phyloP scores from a whole-genome alignment of 2,113 vertebrate species.

The Physeter macrocephalus region DNA sequence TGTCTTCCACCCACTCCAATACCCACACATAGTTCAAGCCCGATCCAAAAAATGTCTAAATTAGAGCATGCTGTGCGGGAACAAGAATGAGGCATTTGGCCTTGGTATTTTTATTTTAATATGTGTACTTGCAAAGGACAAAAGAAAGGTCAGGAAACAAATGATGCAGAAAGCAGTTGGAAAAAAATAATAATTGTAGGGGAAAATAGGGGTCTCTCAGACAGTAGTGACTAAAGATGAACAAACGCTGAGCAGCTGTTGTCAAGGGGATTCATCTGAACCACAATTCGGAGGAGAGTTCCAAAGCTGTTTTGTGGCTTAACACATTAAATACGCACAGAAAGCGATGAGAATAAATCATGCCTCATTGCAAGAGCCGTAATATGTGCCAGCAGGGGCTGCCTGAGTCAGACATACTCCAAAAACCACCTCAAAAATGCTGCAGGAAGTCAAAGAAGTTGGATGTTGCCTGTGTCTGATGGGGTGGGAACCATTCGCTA shows the following conservation, averaged over 20 bases:
- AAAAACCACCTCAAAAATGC: background rate
- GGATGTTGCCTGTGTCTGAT: background rate
- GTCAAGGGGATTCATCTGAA: background rate
- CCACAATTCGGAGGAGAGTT: background rate
- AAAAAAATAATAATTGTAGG: background rate
- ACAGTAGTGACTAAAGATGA: background rate
- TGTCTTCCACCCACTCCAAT: background rate
- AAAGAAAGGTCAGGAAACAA: conserved; percentile 38
- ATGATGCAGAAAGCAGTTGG: background rate
- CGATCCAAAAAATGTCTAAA: background rate
- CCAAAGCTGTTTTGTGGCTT: background rate
- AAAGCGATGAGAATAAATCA: background rate
- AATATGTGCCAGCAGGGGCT: background rate
- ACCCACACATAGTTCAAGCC: background rate
- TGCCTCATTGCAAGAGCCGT: background rate
- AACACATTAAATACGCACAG: background rate
- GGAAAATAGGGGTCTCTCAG: background rate
- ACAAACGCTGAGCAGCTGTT: conserved; percentile 34
- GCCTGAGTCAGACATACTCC: background rate
- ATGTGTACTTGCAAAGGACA: conserved; percentile 5
- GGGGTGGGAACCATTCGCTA: background rate
- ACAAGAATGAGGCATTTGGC: background rate
- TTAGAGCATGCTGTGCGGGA: background rate
- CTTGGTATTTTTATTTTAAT: conserved; percentile 55
- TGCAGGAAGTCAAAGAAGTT: background rate